Evolutionary conservation across 1,140 invertebrate genomes (phyloP).

Genomic region (Drosophila equinoxialis): DNA sequence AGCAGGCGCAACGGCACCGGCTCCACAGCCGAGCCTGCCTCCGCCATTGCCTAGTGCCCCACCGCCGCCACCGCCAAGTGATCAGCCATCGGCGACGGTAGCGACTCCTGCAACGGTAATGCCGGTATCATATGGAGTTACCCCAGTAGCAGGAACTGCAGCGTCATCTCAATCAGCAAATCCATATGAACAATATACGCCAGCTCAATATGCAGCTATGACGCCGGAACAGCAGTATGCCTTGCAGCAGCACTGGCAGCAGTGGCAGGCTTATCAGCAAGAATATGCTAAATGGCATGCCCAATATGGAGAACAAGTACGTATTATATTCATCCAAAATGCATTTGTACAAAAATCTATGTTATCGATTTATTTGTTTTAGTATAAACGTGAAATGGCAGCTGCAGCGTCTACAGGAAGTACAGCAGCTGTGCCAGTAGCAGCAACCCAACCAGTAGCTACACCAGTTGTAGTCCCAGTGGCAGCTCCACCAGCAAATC

Average conservation of each 20-base stretch:
- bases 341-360: neutral
- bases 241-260: constrained; percentile 91
- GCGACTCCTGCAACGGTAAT: constrained; percentile 2
- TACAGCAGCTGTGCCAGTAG: neutral
- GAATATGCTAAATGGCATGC: constrained; percentile 93
- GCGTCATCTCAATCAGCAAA: constrained; percentile 27
- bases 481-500: constrained; percentile 13
- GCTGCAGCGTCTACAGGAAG: constrained; percentile 29
- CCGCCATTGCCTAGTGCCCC: constrained; percentile 69
- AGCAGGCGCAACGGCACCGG: constrained; percentile 36
- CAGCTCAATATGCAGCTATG: constrained; percentile 88
- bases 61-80: constrained; percentile 60
- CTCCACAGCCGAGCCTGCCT: constrained; percentile 64
- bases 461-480: neutral
- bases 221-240: constrained; percentile 77
- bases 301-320: constrained; percentile 91
- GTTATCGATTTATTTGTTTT: constrained; percentile 20
- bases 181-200: constrained; percentile 85
- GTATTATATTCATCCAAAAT: neutral
- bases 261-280: constrained; percentile 93
- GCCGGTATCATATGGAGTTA: neutral
- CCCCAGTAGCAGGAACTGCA: neutral
- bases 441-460: constrained; percentile 16
- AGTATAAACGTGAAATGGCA: constrained; percentile 82
- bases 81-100: constrained; percentile 15